A percentile compares a stretch with the other conserved stretches of the same genome.
Conservation (phyloP, 2,888 invertebrate genomes). For the Sinohyriopsis cumingii region DNA sequence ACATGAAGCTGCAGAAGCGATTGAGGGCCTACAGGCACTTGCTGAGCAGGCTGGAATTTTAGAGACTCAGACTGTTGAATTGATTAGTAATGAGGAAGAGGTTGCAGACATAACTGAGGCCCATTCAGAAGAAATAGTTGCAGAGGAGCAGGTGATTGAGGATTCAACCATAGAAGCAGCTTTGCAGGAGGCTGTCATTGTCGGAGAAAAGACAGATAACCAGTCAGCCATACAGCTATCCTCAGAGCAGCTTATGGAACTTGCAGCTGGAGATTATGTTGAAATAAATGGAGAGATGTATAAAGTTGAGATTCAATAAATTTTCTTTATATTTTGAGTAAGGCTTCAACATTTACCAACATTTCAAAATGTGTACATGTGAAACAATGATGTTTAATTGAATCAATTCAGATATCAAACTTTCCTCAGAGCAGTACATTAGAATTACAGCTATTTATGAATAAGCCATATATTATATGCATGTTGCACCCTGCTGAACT, state of each 20-base stretch:
- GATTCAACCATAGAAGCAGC: slow-evolving; percentile 1
- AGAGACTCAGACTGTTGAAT: slow-evolving; percentile 28
- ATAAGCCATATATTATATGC: too few species aligned
- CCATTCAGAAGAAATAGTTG: background rate
- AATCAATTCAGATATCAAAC: too few species aligned
- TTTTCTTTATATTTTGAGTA: too few species aligned
- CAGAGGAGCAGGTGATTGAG: slow-evolving; percentile 1
- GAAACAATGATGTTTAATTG: too few species aligned
- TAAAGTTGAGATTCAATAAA: slow-evolving; percentile 54
- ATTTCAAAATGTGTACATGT: too few species aligned
- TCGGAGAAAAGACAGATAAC: background rate
- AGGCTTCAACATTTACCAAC: too few species aligned
- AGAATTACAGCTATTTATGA: too few species aligned
- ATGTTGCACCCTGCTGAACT: too few species aligned
- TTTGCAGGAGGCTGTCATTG: slow-evolving; percentile 3
- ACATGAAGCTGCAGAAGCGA: slow-evolving; percentile 63
- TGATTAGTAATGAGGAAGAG: background rate
- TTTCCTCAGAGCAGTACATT: too few species aligned
- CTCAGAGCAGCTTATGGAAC: slow-evolving; percentile 60
- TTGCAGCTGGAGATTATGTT: slow-evolving; percentile 66
- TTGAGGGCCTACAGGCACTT: slow-evolving; percentile 65
- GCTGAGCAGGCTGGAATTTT: slow-evolving; percentile 57
- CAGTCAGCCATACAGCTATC: slow-evolving; percentile 52
- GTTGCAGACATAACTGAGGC: background rate
- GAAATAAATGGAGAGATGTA: slow-evolving; percentile 69